Conservation (phyloP, 2,797 vertebrate species). For the Macropus fuliginosus region DNA sequence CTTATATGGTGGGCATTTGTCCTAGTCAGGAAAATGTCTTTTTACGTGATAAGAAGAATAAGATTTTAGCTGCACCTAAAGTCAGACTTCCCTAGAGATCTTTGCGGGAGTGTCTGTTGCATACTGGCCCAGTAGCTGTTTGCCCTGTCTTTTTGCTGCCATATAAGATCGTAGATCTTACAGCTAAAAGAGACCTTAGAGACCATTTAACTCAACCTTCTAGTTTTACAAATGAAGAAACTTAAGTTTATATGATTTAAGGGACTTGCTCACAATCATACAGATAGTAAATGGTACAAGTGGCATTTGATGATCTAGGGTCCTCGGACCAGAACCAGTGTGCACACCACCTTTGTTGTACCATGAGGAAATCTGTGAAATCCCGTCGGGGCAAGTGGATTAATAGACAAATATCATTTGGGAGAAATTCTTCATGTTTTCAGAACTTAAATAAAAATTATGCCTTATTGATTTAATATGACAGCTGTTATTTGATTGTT, state of each 20-base stretch:
- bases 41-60: neutral
- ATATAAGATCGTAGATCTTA: neutral
- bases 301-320: neutral
- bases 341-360: neutral
- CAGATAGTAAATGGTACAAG: neutral
- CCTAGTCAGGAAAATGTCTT: neutral
- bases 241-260: neutral
- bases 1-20: neutral
- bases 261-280: neutral
- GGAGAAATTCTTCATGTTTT: neutral
- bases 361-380: neutral
- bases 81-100: neutral
- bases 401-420: neutral
- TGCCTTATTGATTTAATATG: neutral
- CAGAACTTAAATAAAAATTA: neutral
- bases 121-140: neutral
- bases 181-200: neutral
- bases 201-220: neutral
- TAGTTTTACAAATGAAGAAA: neutral
- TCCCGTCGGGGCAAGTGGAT: neutral
- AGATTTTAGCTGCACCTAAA: neutral
- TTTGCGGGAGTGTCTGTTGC: neutral
- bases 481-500: neutral
- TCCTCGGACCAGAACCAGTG: neutral
- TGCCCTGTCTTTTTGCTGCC: neutral